Percentiles rank a stretch among this genome's conserved stretches.
Conservation (phyloP, 2,113 vertebrate genomes). For the Oenanthe oenanthe region DNA sequence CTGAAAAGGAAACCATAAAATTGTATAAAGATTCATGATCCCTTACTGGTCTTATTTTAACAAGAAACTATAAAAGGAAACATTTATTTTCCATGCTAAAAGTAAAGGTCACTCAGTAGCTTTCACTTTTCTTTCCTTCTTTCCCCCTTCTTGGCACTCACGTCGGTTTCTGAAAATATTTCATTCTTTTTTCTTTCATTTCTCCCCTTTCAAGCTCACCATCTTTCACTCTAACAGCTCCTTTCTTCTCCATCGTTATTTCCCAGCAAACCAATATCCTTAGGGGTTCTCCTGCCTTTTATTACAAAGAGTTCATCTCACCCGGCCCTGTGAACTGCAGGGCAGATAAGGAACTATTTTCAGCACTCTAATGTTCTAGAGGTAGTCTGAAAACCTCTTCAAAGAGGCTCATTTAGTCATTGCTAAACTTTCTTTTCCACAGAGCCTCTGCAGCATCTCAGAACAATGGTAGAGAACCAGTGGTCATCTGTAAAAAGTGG, state of each 20-base stretch:
- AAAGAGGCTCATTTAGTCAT: not conserved
- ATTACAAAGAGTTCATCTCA: conserved; percentile 68
- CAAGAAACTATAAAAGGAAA: conserved; percentile 67
- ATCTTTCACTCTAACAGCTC: conserved; percentile 62
- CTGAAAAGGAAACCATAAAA: conserved; percentile 35
- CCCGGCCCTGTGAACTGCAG: conserved; percentile 67
- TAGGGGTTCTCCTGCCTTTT: conserved; percentile 54
- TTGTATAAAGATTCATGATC: conserved; percentile 28
- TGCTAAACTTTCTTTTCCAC: not conserved
- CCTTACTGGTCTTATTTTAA: conserved; percentile 48
- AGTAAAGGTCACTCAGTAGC: conserved; percentile 65
- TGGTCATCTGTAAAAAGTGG: not conserved
- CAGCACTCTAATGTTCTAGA: conserved; percentile 21
- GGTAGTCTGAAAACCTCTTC: not conserved
- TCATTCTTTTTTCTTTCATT: conserved; percentile 44
- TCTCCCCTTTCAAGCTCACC: conserved; percentile 43
- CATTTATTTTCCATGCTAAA: conserved; percentile 52
- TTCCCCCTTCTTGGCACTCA: not conserved
- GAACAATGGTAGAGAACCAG: not conserved
- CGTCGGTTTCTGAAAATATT: conserved; percentile 39
- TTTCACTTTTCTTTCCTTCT: conserved; percentile 42
- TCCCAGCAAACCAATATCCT: conserved; percentile 63
- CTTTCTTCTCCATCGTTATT: conserved; percentile 60
- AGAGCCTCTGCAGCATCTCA: not conserved
- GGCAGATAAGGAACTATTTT: conserved; percentile 61